These are phyloP conservation scores for Cryptotis parvus DNA, from an alignment of 2,113 vertebrate species.

Conservation along the genomic window DNA sequence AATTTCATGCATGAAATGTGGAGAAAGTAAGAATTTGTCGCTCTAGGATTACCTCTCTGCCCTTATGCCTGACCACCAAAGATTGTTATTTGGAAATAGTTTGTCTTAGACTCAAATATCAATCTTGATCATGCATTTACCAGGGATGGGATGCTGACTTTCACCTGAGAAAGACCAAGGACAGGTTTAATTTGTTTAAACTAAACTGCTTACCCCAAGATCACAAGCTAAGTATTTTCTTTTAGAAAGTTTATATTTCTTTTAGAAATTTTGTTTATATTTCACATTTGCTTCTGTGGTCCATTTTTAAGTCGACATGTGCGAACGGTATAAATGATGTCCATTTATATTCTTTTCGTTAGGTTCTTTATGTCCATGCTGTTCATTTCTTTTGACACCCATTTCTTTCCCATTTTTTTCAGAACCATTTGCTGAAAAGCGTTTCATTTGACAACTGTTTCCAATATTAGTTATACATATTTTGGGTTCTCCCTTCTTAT, in stretches of 20 bases:
- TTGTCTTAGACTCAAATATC: background rate
- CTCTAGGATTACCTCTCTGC: background rate
- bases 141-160: background rate
- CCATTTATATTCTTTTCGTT: too few species aligned
- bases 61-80: conserved; percentile 21
- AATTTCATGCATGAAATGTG: conserved; percentile 43
- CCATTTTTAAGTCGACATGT: background rate
- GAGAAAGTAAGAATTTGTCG: conserved; percentile 1
- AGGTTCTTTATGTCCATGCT: too few species aligned
- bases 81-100: background rate
- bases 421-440: background rate
- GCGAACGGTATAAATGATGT: background rate
- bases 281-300: background rate
- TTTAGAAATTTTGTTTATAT: background rate
- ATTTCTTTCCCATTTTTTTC: background rate
- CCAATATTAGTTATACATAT: background rate
- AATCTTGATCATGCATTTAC: background rate
- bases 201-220: background rate
- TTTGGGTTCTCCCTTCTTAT: background rate
- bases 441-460: background rate
- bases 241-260: background rate
- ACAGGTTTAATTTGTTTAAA: background rate
- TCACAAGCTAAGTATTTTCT: conserved; percentile 27
- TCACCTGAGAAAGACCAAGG: background rate
- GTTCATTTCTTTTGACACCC: background rate